Conservation (phyloP, 2,113 vertebrate genomes). For the Xenopus tropicalis region DNA sequence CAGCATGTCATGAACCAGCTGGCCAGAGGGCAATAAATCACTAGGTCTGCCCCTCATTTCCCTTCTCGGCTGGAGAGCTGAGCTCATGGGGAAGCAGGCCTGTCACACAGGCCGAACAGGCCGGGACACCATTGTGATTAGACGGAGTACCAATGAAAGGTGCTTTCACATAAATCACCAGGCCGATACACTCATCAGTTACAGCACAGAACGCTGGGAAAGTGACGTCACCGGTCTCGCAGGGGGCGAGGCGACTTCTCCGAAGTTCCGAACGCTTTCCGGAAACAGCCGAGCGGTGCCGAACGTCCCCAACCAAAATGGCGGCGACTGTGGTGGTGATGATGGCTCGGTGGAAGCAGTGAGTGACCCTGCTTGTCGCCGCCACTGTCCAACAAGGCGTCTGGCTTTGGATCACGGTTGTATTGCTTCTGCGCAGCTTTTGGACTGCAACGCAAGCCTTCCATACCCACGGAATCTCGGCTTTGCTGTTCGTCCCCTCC, state of each 20-base stretch:
- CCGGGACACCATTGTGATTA: too few relatives aligned
- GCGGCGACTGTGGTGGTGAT: slow-evolving; percentile 52
- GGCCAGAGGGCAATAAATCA: too few relatives aligned
- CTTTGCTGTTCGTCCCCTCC: slow-evolving; percentile 55
- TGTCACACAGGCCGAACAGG: too few relatives aligned
- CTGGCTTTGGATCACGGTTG: slow-evolving; percentile 38
- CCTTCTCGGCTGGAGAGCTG: too few relatives aligned
- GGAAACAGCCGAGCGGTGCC: slow-evolving; percentile 34
- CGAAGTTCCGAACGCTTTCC: slow-evolving; percentile 28
- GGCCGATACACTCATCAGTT: slow-evolving; percentile 26
- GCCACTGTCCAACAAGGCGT: slow-evolving; percentile 49
- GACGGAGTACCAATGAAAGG: too few relatives aligned
- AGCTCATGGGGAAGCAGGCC: too few relatives aligned
- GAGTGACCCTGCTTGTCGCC: slow-evolving; percentile 59
- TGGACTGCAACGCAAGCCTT: slow-evolving; percentile 46
- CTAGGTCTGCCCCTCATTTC: too few relatives aligned
- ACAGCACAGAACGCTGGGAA: slow-evolving; percentile 44
- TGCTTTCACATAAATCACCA: too few relatives aligned
- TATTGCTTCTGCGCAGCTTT: slow-evolving; percentile 38
- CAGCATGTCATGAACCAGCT: too few relatives aligned
- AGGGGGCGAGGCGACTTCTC: slow-evolving; percentile 13
- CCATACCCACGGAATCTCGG: slow-evolving; percentile 34
- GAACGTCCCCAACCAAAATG: slow-evolving; percentile 57
- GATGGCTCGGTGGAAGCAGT: slow-evolving; percentile 57
- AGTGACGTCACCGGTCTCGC: neutral